A percentile compares a stretch with the other conserved stretches of the same genome.
phyloP scores from a whole-genome alignment of 2,797 vertebrate genomes.

The Manis javanica region DNA sequence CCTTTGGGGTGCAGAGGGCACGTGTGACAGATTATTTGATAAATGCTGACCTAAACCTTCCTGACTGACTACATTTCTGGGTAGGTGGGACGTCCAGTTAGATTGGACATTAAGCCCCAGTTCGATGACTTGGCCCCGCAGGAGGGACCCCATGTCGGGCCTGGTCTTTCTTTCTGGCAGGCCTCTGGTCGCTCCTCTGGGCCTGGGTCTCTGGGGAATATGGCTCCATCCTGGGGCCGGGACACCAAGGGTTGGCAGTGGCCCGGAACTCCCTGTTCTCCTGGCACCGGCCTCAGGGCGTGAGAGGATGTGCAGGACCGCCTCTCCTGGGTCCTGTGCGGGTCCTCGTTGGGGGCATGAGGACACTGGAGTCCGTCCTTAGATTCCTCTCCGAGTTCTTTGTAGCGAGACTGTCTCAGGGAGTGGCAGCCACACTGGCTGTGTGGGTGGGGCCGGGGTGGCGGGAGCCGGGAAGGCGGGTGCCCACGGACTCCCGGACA shows the following conservation, averaged over 20 bases:
- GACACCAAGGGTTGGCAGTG: no score
- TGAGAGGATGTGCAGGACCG: rapidly evolving
- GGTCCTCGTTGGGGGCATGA: rapidly evolving
- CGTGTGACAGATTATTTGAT: no score
- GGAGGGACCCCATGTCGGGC: no score
- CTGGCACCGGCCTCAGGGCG: rapidly evolving
- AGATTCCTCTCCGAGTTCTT: neutral
- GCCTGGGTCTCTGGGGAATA: neutral
- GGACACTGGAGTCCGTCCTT: neutral
- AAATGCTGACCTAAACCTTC: no score
- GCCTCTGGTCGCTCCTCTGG: neutral
- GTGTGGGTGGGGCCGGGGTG: rapidly evolving
- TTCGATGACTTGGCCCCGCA: no score
- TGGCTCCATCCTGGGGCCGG: neutral
- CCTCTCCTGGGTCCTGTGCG: rapidly evolving
- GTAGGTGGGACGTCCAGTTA: no score
- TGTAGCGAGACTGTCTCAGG: neutral
- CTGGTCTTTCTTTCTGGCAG: no score
- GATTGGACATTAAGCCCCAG: no score
- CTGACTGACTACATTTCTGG: no score
- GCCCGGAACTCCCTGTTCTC: rapidly evolving
- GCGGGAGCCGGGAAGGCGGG: rapidly evolving
- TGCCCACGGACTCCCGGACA: no score
- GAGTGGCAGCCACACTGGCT: neutral
- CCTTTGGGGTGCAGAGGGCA: no score